A percentile compares a stretch with the other conserved stretches of the same genome.
Conservation (phyloP, 2,797 vertebrate species). For the Crocodylus rhombifer region DNA sequence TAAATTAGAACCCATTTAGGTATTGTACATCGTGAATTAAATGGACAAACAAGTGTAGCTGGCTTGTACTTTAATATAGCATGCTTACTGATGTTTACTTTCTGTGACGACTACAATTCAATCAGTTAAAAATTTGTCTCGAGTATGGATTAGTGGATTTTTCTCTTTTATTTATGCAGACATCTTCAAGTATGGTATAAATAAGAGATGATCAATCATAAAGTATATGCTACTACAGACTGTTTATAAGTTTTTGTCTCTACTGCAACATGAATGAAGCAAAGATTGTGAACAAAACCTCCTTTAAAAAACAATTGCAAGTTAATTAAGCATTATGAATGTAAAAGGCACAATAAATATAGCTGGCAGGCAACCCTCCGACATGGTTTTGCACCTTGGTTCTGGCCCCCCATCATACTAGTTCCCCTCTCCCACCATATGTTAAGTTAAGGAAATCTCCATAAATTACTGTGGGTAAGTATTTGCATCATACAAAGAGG, state of each 20-base stretch:
- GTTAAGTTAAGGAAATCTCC: not conserved
- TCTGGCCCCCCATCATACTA: not conserved
- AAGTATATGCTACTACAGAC: not conserved
- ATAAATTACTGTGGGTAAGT: not conserved
- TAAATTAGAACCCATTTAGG: constrained; percentile 13
- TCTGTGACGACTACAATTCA: constrained; percentile 47
- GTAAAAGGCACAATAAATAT: not conserved
- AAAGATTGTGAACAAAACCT: not conserved
- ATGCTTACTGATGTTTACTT: constrained; percentile 54
- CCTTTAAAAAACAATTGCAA: not conserved
- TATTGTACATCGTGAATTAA: not conserved
- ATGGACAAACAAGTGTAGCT: not conserved
- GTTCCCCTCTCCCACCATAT: not conserved
- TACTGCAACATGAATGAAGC: not conserved
- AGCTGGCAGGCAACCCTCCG: not conserved
- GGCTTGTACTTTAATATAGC: constrained; percentile 27
- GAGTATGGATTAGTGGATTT: constrained; percentile 18
- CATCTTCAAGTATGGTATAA: not conserved
- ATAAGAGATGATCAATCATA: constrained; percentile 17
- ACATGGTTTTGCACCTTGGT: not conserved
- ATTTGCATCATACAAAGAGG: not conserved
- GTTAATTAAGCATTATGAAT: not conserved
- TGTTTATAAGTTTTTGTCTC: not conserved
- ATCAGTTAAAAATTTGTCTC: constrained; percentile 46
- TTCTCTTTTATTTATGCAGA: constrained; percentile 33